Evolutionary conservation across 1,140 invertebrate genomes (phyloP), one percentile per base, ranked within the genome.

Genomic region (Calliopsis andreniformis): DNA sequence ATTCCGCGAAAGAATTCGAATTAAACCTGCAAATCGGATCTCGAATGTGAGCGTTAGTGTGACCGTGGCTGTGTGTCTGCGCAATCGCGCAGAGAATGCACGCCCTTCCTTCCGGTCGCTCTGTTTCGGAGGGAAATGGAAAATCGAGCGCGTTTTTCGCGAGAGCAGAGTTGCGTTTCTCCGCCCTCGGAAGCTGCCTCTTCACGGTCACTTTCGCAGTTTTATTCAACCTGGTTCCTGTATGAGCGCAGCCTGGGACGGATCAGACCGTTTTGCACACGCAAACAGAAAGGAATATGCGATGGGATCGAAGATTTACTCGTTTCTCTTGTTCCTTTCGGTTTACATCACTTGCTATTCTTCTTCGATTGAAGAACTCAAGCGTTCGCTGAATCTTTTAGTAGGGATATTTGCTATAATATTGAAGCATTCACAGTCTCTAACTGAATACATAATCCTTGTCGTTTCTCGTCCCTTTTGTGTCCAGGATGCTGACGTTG

Each of bases 1-100:
- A 78, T 79, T 79, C 32, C 42, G 35, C n/a, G 49, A 64, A 82
- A 73, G 62, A 83, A 79, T 82, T 73, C 69, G 79, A 83, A 67
- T 69, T 78, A 75, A 70, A 82, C 16, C 73, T 55, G 58, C 47
- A 35, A 43, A 78, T 39, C 61, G 71, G 35, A 55, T 49, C 56
- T 14, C 35, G 25, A 14, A 32, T 49, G 12, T 20, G 28, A 25
- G 30, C n/a, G 18, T 39, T 5, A 10, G 23, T 30, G 51, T 30
- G 25, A 28, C 35, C 10, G 35, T 10, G 35, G 10, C 35, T 10
- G 35, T 39, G 35, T 39, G 35, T 39, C 10, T 10, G 14, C 4
- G n/a, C 23, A 18, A 23, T 42, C 25, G 32, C n/a, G 55, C 18
- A 6, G 5, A 18, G 6, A 20, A 32, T 7, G 18, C 3, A 39